Conservation (phyloP, 1,140 invertebrate species). For the Neodiprion virginianus region DNA sequence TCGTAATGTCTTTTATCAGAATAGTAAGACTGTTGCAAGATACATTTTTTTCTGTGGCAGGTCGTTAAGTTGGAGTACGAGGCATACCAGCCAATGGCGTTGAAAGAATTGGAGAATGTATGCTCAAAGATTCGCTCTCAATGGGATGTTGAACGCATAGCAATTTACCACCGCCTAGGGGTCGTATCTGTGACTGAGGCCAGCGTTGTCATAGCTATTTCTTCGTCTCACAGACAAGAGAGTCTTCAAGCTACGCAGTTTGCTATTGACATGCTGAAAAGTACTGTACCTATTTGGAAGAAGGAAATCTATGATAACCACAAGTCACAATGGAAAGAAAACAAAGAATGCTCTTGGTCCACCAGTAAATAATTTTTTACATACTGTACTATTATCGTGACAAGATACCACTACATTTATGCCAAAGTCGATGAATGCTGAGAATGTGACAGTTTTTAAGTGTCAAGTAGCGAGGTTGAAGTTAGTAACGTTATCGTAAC, state of each 20-base stretch:
- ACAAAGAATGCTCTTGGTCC: constrained; percentile 78
- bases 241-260: constrained; percentile 83
- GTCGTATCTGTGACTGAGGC: constrained; percentile 86
- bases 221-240: constrained; percentile 85
- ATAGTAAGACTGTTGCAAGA: neutral
- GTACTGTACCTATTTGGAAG: constrained; percentile 94
- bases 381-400: constrained; percentile 8
- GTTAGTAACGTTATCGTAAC: constrained; percentile 3
- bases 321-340: constrained; percentile 76
- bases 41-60: constrained; percentile 48
- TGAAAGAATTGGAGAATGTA: constrained; percentile 82
- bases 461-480: neutral
- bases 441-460: neutral
- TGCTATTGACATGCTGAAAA: constrained; percentile 88
- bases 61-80: constrained; percentile 90
- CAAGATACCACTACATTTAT: neutral
- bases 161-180: constrained; percentile 84
- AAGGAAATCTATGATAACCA: constrained; percentile 85
- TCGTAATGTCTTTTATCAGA: constrained; percentile 4
- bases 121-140: constrained; percentile 74
- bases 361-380: constrained; percentile 46
- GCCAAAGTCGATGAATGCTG: neutral
- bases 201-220: constrained; percentile 90
- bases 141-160: constrained; percentile 82
- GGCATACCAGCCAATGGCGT: constrained; percentile 91